Base-by-base conservation (phyloP, 2,888 invertebrate genomes). In the Plagodis pulveraria region DNA sequence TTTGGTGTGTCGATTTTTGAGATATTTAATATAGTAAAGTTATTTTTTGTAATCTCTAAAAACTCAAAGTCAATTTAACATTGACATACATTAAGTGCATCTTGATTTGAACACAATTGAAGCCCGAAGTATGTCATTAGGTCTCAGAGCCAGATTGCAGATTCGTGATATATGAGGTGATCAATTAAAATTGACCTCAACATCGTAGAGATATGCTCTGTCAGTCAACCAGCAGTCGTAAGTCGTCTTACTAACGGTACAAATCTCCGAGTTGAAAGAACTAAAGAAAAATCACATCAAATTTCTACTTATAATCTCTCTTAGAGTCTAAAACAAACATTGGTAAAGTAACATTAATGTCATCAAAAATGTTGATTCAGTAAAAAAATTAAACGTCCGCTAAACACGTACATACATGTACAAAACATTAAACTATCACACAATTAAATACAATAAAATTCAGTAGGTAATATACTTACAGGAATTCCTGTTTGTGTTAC, bases 131-230 rank as follows among this genome's bases (percentile, higher is more conserved):
- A 11, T 45, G 52, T 52, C 44, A 52, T 45, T 36, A 45, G 12
- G 34, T 50, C 4, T 10, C 40, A 49, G 35, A 34, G 35, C 51
- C 22, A 43, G 32, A 36, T 44, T 10, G 11, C 42, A 32, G 38
- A 51, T 38, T 45, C 45, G 41, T 41, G 9, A 36, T 62, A 70
- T 71, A 70, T 32, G 11, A 32, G 58, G 66, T 63, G 49, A 69
- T 65, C 69, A 73, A 76, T 76, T 68, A 71, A 51, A 52, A 57
- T 66, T 64, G 72, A 73, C 72, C 73, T 69, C 63, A 52, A 44
- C 46, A 64, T 56, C 54, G 51, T 46, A 54, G 38, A 38, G 56
- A 58, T 59, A 33, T 52, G 50, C 67, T 45, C 54, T 48, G 11
- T 6, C 48, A 52, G 55, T 54, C 41, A 65, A 63, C 42, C 22